Base-by-base conservation (phyloP, 2,797 vertebrate species). In the Acropternis orthonyx region DNA sequence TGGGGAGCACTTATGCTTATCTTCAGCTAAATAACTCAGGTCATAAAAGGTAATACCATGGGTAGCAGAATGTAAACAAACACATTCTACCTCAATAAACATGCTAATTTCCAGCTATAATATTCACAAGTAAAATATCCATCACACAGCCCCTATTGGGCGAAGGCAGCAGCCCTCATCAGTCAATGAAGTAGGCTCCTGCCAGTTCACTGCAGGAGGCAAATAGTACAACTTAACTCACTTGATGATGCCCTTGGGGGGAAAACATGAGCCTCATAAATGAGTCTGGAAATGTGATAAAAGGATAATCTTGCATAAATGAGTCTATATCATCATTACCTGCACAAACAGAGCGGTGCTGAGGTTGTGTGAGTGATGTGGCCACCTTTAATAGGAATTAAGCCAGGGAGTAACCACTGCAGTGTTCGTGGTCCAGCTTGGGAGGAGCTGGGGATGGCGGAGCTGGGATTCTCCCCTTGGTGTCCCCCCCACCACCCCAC, bases 51-150 rank as follows among this genome's bases (percentile, higher is more conserved):
- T 98, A 98, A 97, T 97, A 97, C 98, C 98, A 98, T 97, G 98
- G 98, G 98, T 98, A 98, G 97, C 97, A 98, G 98, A 98, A 98
- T 98, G 98, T 98, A 98, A 98, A 98, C 98, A 98, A 98, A 98
- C 97, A 96, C 98, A 98, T 98, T 98, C 98, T 97, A 98, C 98
- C 98, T 98, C 98, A 98, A 98, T 98, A 98, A 98, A 98, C 98
- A 98, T 98, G 98, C 98, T 98, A 98, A 98, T 98, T 98, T 97
- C 98, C 97, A 97, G 98, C 98, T 97, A 98, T 98, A 98, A 98
- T 98, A 98, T 98, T 98, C 98, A 98, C 98, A 98, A 98, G 98
- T 97, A 97, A 98, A 97, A 98, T 98, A 98, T 98, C 98, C 97
- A 98, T 97, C 98, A 98, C 97, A 51, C 97, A 97, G 97, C 98